Percentiles rank a stretch among this genome's conserved stretches.
Conservation (phyloP, 1,140 invertebrate genomes). For the Scaptodrosophila lebanonensis region DNA sequence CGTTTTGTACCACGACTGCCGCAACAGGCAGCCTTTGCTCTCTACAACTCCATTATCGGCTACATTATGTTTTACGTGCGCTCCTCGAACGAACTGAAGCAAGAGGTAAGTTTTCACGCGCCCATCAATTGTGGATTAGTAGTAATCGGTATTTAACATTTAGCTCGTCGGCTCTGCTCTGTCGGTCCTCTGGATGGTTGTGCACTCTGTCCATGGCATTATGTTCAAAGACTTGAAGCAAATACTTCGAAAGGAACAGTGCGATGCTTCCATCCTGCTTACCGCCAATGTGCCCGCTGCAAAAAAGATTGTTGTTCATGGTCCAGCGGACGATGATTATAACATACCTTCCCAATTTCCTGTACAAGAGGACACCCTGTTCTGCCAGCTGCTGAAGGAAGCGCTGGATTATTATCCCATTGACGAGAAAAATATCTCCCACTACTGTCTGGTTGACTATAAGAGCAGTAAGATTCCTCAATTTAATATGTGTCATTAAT, state of each 20-base stretch:
- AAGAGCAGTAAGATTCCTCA: constrained; percentile 99
- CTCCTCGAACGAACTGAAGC: constrained; percentile 94
- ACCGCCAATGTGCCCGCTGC: constrained; percentile 99
- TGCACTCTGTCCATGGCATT: constrained; percentile 97
- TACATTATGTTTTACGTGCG: constrained; percentile 99
- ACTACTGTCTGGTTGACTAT: constrained; percentile 97
- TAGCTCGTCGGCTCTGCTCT: constrained; percentile 92
- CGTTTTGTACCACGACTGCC: constrained; percentile 95
- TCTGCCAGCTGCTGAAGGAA: constrained; percentile 96
- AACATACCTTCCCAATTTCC: constrained; percentile 99
- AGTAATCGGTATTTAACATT: neutral
- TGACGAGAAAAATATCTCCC: constrained; percentile 90
- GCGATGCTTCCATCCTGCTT: constrained; percentile 96
- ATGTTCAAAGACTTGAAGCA: constrained; percentile 99
- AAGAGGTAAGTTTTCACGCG: constrained; percentile 80
- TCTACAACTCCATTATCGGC: constrained; percentile 99
- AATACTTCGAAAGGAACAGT: constrained; percentile 98
- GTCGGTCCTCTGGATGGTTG: constrained; percentile 97
- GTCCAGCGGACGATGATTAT: constrained; percentile 85
- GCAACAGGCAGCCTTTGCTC: constrained; percentile 97
- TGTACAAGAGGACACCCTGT: constrained; percentile 99
- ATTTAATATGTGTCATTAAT: rapidly evolving
- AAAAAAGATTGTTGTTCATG: constrained; percentile 99
- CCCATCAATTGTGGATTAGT: neutral
- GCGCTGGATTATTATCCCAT: constrained; percentile 98